Percentiles rank a stretch among this genome's conserved stretches.
These are phyloP conservation scores for Drosophila multiciliata DNA, from an alignment of 2,888 invertebrate genomes.

Conservation along the genomic window DNA sequence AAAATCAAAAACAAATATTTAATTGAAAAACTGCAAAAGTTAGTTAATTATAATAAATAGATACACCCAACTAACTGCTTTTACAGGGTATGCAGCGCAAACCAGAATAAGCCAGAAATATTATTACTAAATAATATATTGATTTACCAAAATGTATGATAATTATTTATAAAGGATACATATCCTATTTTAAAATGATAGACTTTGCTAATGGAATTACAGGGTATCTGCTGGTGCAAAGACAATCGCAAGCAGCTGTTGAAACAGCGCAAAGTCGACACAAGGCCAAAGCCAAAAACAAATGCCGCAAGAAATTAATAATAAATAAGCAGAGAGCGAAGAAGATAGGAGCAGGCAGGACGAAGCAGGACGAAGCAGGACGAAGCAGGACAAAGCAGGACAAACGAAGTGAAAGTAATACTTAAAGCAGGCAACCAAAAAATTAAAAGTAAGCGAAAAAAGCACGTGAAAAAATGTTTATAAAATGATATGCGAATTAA, in stretches of 20 bases:
- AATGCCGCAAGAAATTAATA: constrained; percentile 65
- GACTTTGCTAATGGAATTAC: background rate
- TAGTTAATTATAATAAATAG: background rate
- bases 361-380: background rate
- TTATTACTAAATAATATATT: no score
- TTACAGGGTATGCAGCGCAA: background rate
- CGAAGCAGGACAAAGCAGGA: background rate
- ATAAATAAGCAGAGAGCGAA: constrained; percentile 51
- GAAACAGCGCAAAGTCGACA: constrained; percentile 47
- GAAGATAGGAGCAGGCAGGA: constrained; percentile 11
- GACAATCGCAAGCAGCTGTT: constrained; percentile 47
- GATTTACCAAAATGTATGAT: background rate
- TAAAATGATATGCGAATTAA: constrained; percentile 11
- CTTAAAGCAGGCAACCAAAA: constrained; percentile 2
- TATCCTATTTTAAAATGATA: no score
- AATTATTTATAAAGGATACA: background rate
- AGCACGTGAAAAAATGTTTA: constrained; percentile 10
- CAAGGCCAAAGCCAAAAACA: constrained; percentile 35
- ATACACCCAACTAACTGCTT: background rate
- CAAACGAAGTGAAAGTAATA: constrained; percentile 8
- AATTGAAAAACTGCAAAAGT: background rate
- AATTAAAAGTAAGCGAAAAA: constrained; percentile 1
- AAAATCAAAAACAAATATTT: background rate
- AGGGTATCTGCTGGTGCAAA: constrained; percentile 19
- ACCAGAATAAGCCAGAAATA: no score